These are phyloP conservation scores for Drosophila paramelanica DNA, from an alignment of 2,888 invertebrate species.

Conservation along the genomic window DNA sequence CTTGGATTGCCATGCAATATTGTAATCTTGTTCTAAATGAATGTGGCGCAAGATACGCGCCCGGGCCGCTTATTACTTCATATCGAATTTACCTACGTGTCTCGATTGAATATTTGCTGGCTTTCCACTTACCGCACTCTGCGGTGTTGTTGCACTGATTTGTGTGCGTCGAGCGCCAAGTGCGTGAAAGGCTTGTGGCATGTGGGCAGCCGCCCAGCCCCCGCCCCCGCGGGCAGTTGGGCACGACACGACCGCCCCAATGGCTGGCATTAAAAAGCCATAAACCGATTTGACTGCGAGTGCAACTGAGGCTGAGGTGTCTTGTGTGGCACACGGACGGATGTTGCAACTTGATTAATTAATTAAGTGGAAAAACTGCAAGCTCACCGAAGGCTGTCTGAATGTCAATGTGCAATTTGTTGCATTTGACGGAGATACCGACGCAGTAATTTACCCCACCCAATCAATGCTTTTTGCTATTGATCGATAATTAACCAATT, in stretches of 20 bases:
- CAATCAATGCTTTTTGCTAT: neutral
- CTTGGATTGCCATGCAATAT: slow-evolving; percentile 47
- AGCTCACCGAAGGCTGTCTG: slow-evolving; percentile 68
- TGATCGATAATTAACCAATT: slow-evolving; percentile 7
- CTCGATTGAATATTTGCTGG: slow-evolving; percentile 31
- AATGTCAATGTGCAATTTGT: slow-evolving; percentile 80
- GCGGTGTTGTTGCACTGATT: slow-evolving; percentile 55
- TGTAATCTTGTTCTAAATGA: slow-evolving; percentile 77
- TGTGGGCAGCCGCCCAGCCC: slow-evolving; percentile 41
- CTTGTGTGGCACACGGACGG: slow-evolving; percentile 64
- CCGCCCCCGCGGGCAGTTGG: too few species aligned
- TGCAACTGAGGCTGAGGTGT: slow-evolving; percentile 10
- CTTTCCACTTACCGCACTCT: slow-evolving; percentile 33
- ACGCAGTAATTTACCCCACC: slow-evolving; percentile 7
- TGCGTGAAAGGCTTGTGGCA: slow-evolving; percentile 65
- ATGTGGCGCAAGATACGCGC: slow-evolving; percentile 74
- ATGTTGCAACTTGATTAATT: slow-evolving; percentile 76
- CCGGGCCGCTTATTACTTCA: slow-evolving; percentile 70
- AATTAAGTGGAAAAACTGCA: slow-evolving; percentile 75
- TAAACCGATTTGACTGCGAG: neutral
- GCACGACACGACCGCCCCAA: neutral
- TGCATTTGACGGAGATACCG: slow-evolving; percentile 52
- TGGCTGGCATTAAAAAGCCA: neutral
- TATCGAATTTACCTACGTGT: slow-evolving; percentile 64
- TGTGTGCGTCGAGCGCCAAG: slow-evolving; percentile 52